Base-by-base conservation (phyloP, 2,797 vertebrate species). In the Tapirus indicus region DNA sequence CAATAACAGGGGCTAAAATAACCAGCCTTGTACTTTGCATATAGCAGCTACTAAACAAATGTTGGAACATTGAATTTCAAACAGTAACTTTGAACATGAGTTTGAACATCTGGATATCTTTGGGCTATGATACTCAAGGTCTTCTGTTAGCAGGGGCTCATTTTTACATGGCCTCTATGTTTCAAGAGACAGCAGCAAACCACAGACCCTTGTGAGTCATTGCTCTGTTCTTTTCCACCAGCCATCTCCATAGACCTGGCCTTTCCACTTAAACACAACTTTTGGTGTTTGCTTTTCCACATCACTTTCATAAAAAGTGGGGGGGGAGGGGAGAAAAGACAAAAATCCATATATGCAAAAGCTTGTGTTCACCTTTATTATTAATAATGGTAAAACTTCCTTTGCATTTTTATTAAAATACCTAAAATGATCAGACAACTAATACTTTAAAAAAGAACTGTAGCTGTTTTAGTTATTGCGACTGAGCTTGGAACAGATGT, bases 11-110 rank as follows among this genome's bases (percentile, higher is more conserved):
- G 32, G 7, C 21, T 82, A 62, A 44, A 41, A 56, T 85, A 62
- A 29, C 27, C 14, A 47, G 47, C 44, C 14, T 18, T 56, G 10
- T 84, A 54, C 49, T 68, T 84, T 95, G 80, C 8, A 41, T 20
- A n/a, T 1, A 66, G 21, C 32, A 72, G 44, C 32, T 88, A 84
- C n/a, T 60, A 84, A 93, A 82, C 87, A 71, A 62, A 90, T 75
- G 35, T 75, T 82, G 44, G 32, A 95, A 71, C 54, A 87, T 27
- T 95, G 44, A 93, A 90, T 93, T 93, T 62, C 44, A 91, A 60
- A 68, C 27, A 90, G n/a, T 93, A 74, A 86, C 60, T 18, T 78
- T 62, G 56, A 93, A 58, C 27, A 29, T 38, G 38, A 25, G 21
- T 8, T 82, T 20, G n/a, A 89, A 18, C 47, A 68, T 86, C 54